Conservation (phyloP, 2,888 invertebrate genomes). For the Eurytoma californica region DNA sequence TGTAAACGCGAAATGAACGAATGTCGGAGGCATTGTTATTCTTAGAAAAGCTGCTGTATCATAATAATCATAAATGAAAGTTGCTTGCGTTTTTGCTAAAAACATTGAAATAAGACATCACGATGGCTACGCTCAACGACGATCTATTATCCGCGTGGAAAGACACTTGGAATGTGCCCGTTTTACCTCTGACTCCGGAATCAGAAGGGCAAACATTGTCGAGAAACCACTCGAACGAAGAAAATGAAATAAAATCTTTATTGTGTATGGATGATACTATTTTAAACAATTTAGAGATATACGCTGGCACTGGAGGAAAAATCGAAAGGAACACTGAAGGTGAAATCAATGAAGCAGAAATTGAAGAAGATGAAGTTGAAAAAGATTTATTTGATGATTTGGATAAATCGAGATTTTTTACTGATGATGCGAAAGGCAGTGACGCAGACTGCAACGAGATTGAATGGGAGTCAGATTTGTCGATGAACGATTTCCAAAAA, state of each 20-base stretch:
- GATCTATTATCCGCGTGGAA: constrained; percentile 1
- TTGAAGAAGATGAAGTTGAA: neutral
- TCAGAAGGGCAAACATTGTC: neutral
- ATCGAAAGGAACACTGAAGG: neutral
- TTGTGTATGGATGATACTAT: constrained; percentile 42
- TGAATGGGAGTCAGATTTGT: neutral
- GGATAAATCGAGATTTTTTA: constrained; percentile 30
- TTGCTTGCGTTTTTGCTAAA: neutral
- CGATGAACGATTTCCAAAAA: constrained; percentile 12
- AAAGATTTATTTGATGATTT: constrained; percentile 11
- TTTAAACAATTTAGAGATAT: constrained; percentile 33
- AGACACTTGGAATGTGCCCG: neutral
- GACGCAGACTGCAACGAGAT: neutral
- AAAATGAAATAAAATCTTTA: constrained; percentile 21
- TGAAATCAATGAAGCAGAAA: neutral
- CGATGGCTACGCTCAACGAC: constrained; percentile 24
- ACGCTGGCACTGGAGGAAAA: constrained; percentile 15
- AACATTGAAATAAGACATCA: constrained; percentile 1
- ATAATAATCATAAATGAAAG: constrained; percentile 10
- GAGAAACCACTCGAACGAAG: constrained; percentile 9
- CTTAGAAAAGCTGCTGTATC: neutral
- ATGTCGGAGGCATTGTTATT: too few species aligned
- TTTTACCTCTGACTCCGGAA: constrained; percentile 29
- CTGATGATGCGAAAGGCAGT: constrained; percentile 1
- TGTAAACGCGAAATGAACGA: too few species aligned